A percentile compares a stretch with the other conserved stretches of the same genome.
phyloP scores from a whole-genome alignment of 2,888 invertebrate genomes.

The Coelinius sp. region DNA sequence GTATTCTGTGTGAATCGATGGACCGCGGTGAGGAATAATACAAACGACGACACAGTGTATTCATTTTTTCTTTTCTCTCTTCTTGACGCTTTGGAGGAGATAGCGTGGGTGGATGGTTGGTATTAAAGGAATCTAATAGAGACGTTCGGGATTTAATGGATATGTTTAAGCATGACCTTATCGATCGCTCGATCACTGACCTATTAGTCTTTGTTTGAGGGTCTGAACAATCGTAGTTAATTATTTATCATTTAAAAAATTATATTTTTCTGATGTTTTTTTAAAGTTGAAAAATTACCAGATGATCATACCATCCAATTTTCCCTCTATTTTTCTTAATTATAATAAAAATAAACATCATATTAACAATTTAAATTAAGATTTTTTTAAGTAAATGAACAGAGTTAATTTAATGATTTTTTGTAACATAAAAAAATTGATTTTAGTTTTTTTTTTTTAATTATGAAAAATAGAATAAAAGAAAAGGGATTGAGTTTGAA shows the following conservation, averaged over 20 bases:
- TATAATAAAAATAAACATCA: too few relatives aligned
- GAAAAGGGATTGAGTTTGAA: not conserved
- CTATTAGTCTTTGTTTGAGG: constrained; percentile 4
- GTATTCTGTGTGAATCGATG: constrained; percentile 45
- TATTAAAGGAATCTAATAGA: constrained; percentile 52
- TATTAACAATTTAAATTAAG: too few relatives aligned
- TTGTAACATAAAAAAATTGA: too few relatives aligned
- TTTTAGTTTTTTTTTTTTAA: not conserved
- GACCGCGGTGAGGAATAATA: constrained; percentile 28
- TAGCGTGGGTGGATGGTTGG: constrained; percentile 10
- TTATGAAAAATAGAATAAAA: not conserved
- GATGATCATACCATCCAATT: not conserved
- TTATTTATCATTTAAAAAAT: not conserved
- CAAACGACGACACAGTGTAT: constrained; percentile 17
- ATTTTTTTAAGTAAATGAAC: too few relatives aligned
- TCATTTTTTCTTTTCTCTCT: not conserved
- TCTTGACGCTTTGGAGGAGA: constrained; percentile 1
- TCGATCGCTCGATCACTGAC: constrained; percentile 48
- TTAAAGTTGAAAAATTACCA: not conserved
- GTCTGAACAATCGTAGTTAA: not conserved
- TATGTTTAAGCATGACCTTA: constrained; percentile 45
- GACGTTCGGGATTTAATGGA: constrained; percentile 50
- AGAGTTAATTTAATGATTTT: too few relatives aligned
- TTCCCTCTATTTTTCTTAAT: too few relatives aligned
- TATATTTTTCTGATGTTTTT: too few relatives aligned